Percentiles rank a stretch among this genome's conserved stretches.
phyloP scores from a whole-genome alignment of 2,888 invertebrate species.

The Ochropleura leucogaster region DNA sequence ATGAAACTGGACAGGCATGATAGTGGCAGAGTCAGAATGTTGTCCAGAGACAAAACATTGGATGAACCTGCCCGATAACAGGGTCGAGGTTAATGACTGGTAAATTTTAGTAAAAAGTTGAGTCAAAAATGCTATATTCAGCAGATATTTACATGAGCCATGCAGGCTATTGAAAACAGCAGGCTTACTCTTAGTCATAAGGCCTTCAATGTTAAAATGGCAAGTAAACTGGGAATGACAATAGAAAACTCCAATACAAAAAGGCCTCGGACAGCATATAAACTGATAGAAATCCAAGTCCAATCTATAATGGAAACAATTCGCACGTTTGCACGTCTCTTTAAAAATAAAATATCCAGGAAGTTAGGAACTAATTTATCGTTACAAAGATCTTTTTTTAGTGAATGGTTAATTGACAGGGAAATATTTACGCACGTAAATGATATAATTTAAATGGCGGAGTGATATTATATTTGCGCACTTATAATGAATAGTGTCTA shows the following conservation, averaged over 20 bases:
- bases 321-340: conserved; percentile 68
- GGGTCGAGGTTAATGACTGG: neutral
- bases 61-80: neutral
- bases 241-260: neutral
- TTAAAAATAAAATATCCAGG: conserved; percentile 59
- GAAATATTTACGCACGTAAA: conserved; percentile 60
- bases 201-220: conserved; percentile 18
- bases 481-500: neutral
- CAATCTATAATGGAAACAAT: conserved; percentile 42
- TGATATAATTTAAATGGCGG: conserved; percentile 29
- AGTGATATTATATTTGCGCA: conserved; percentile 13
- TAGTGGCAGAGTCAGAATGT: neutral
- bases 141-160: neutral
- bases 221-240: conserved; percentile 22
- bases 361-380: conserved; percentile 72
- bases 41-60: too few relatives aligned
- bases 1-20: neutral
- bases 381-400: conserved; percentile 61
- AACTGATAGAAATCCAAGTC: conserved; percentile 19
- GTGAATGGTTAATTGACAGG: conserved; percentile 63
- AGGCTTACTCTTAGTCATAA: conserved; percentile 15
- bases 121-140: neutral
- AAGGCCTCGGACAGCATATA: neutral
- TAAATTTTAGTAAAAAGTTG: neutral
- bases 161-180: conserved; percentile 6